Conservation (phyloP, 2,113 vertebrate genomes). For the Protobothrops mucrosquamatus region DNA sequence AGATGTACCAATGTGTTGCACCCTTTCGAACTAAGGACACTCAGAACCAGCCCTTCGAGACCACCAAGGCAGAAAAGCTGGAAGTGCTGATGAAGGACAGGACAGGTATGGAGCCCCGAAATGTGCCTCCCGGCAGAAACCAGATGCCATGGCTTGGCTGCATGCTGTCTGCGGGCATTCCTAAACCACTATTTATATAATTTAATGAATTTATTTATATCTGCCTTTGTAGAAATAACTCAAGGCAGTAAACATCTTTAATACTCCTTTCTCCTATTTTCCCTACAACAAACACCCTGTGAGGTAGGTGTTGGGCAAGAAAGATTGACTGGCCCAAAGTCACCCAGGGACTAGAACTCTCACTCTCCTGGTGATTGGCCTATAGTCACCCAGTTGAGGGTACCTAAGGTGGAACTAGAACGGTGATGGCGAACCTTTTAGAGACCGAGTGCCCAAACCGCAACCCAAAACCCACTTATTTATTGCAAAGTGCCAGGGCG, state of each 20-base stretch:
- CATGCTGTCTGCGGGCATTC: neutral
- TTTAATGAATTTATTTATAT: neutral
- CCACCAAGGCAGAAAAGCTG: slow-evolving; percentile 68
- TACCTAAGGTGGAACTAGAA: neutral
- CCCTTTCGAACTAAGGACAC: slow-evolving; percentile 83
- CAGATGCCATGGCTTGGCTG: neutral
- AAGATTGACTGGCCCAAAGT: neutral
- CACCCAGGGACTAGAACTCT: neutral
- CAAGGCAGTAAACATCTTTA: neutral
- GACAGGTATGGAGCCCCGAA: slow-evolving; percentile 68
- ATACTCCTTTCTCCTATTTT: neutral
- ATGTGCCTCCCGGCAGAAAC: neutral
- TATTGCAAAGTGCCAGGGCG: too few relatives aligned
- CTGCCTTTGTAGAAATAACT: neutral
- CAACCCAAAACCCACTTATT: too few relatives aligned
- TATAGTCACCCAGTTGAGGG: too few relatives aligned
- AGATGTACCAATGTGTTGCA: slow-evolving; percentile 78
- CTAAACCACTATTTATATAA: neutral
- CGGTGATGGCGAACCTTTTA: too few relatives aligned
- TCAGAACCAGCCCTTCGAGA: slow-evolving; percentile 76
- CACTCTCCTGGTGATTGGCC: neutral
- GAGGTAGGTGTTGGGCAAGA: neutral
- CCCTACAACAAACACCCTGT: neutral
- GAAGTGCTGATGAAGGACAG: slow-evolving; percentile 87
- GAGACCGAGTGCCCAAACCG: too few relatives aligned